Conservation (phyloP, 64 coral and sea anemone species). For the Pachyseris speciosa region DNA sequence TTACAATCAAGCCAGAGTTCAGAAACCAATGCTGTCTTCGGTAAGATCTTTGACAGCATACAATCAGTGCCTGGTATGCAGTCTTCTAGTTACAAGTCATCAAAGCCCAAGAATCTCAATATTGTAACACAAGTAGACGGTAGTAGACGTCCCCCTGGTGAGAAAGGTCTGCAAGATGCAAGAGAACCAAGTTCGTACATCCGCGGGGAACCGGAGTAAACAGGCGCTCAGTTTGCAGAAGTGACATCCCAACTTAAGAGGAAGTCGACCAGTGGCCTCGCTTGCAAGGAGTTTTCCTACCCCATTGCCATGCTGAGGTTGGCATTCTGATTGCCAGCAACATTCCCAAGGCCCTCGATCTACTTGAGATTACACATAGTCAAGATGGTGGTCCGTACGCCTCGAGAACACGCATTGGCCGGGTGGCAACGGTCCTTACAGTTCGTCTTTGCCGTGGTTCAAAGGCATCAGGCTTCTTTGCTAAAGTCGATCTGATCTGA, state of each 20-base stretch:
- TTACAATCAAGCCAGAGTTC: not conserved
- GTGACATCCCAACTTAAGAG: conserved; percentile 39
- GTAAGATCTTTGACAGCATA: not conserved
- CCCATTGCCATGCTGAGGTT: not conserved
- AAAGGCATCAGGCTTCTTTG: not conserved
- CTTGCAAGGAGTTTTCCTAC: not conserved
- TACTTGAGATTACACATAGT: too few species aligned
- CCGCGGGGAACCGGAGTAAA: not conserved
- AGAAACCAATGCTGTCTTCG: not conserved
- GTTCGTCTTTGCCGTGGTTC: too few species aligned
- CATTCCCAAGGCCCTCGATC: conserved; percentile 17
- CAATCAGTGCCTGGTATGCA: too few species aligned
- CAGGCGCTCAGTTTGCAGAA: not conserved
- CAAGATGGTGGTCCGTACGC: too few species aligned
- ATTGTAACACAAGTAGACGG: not conserved
- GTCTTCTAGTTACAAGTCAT: not conserved
- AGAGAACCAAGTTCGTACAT: not conserved
- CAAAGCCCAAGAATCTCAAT: not conserved
- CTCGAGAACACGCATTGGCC: too few species aligned
- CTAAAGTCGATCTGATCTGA: not conserved
- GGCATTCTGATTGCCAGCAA: conserved; percentile 29
- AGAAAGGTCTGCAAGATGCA: not conserved
- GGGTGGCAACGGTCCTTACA: too few species aligned
- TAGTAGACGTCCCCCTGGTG: not conserved
- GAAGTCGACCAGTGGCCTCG: conserved; percentile 41